Conservation (phyloP, 37 sponge, comb jelly and placozoan species). For the Lycopodina hypogea region DNA sequence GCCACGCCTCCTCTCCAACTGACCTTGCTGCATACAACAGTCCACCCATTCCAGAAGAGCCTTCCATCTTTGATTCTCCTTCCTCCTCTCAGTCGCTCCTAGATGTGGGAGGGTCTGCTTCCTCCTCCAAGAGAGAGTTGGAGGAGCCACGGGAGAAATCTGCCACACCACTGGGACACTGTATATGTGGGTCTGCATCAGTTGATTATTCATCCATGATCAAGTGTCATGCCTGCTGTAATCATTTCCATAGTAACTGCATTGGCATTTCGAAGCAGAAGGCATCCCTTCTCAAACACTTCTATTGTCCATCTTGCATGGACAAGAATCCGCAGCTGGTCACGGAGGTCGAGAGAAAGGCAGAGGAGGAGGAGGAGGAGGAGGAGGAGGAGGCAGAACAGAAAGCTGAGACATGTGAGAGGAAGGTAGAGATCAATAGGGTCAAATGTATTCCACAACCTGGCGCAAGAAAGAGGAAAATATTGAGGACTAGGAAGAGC, state of each 20-base stretch:
- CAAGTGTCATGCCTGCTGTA: conserved; percentile 53
- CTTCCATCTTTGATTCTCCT: not conserved
- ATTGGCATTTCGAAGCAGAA: conserved; percentile 57
- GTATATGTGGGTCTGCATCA: conserved; percentile 26
- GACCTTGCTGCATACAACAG: not conserved
- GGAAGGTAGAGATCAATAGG: too few relatives aligned
- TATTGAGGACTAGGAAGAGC: conserved; percentile 30
- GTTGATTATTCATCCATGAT: conserved; percentile 29
- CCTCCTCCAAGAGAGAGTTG: not conserved
- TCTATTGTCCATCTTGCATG: conserved; percentile 61
- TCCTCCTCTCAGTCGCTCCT: not conserved
- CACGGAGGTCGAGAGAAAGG: conserved; percentile 28
- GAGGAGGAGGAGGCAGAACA: conserved; percentile 3
- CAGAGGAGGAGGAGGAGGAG: conserved; percentile 7
- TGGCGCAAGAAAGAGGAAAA: not conserved
- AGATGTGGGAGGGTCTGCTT: not conserved
- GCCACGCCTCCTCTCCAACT: not conserved
- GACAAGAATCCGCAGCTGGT: conserved; percentile 34
- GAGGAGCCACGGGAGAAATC: not conserved
- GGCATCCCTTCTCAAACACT: conserved; percentile 51
- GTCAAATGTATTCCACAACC: not conserved
- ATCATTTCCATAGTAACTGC: conserved; percentile 71
- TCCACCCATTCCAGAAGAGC: not conserved
- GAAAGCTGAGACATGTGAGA: not conserved
- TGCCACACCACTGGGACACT: conserved; percentile 1